Evolutionary conservation across 2,113 vertebrate genomes (phyloP).

Genomic region (Sphaerodactylus townsendi): DNA sequence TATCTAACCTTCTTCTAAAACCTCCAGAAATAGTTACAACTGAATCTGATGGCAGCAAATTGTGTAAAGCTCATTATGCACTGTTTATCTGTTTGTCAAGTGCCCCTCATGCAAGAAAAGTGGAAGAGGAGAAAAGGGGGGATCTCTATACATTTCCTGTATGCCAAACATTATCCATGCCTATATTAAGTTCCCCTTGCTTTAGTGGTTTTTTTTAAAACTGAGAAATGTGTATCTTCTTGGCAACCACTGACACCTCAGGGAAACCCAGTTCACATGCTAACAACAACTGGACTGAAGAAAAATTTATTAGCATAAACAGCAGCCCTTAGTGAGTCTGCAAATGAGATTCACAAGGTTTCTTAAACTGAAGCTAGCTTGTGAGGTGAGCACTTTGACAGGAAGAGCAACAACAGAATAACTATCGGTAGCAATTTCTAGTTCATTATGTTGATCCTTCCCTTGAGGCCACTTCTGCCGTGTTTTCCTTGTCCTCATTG

Average conservation of each 20-base stretch:
- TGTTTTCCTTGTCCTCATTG: conserved; percentile 58
- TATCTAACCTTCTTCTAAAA: too few relatives aligned
- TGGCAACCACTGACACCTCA: neutral
- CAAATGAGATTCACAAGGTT: conserved; percentile 7
- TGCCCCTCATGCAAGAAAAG: too few relatives aligned
- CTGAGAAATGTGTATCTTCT: neutral
- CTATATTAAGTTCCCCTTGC: too few relatives aligned
- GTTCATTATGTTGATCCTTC: conserved; percentile 62
- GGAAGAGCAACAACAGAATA: conserved; percentile 50
- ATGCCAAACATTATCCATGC: too few relatives aligned
- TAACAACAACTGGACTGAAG: neutral
- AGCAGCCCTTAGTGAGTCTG: conserved; percentile 7
- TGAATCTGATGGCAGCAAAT: too few relatives aligned
- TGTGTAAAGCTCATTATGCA: too few relatives aligned
- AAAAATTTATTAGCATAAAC: conserved; percentile 33
- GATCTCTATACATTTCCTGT: too few relatives aligned
- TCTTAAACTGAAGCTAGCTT: conserved; percentile 50
- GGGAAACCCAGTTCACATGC: neutral
- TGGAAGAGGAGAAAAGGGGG: too few relatives aligned
- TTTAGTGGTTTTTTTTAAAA: too few relatives aligned
- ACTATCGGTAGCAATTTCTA: conserved; percentile 61
- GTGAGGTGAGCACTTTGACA: conserved; percentile 52
- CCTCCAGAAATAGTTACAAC: too few relatives aligned
- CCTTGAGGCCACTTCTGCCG: conserved; percentile 59
- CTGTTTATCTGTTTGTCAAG: too few relatives aligned